Conservation (phyloP, 2,797 vertebrate species). For the Enteromius trimaculatus region DNA sequence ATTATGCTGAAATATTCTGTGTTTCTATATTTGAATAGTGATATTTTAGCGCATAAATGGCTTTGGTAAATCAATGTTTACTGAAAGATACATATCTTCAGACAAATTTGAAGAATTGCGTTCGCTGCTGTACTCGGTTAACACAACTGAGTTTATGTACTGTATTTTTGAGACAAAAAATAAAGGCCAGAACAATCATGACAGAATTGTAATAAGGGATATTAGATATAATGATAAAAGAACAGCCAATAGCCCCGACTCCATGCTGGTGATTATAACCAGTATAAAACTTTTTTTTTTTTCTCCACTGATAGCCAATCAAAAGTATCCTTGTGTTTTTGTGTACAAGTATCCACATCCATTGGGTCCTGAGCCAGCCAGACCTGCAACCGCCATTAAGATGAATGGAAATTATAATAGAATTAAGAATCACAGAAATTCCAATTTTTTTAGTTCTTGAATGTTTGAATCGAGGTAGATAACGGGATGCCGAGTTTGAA, state of each 20-base stretch:
- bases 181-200: neutral
- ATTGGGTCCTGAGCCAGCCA: neutral
- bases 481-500: neutral
- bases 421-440: neutral
- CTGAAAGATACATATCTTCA: neutral
- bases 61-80: neutral
- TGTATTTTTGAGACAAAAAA: slow-evolving; percentile 8
- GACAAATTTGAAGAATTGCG: neutral
- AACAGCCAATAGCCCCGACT: neutral
- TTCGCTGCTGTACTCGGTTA: slow-evolving; percentile 29
- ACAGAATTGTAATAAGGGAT: neutral
- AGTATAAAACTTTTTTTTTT: neutral
- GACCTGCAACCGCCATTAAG: neutral
- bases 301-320: neutral
- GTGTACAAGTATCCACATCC: neutral
- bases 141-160: slow-evolving; percentile 29
- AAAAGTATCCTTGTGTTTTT: neutral
- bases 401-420: neutral
- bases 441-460: neutral
- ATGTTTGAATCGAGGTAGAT: neutral
- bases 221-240: slow-evolving; percentile 2
- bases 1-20: neutral
- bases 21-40: neutral
- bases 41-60: neutral
- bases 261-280: neutral